These are phyloP conservation scores for Chaetura pelagica DNA, from an alignment of 2,113 vertebrate species.

Conservation along the genomic window DNA sequence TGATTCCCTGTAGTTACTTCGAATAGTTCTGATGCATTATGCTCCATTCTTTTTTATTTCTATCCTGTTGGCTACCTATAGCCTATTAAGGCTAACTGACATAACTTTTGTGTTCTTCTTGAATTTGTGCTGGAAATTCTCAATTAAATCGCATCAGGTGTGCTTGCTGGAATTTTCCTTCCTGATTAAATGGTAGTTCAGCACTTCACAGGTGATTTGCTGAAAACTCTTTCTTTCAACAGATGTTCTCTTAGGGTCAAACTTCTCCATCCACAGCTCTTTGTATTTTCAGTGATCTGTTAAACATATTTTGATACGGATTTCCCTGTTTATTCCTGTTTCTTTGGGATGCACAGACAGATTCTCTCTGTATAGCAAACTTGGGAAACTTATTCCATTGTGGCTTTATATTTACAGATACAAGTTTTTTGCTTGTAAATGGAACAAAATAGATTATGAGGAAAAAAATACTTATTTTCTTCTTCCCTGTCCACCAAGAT, in stretches of 20 bases:
- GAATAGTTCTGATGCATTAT: not conserved
- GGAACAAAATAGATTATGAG: not conserved
- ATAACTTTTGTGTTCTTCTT: not conserved
- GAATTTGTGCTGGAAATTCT: not conserved
- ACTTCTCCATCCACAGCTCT: not conserved
- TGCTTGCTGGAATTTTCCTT: not conserved
- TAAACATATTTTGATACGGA: not conserved
- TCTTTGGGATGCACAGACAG: no score
- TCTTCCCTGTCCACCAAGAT: not conserved
- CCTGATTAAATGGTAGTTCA: not conserved
- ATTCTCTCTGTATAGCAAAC: not conserved
- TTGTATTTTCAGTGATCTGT: not conserved
- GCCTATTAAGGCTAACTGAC: not conserved
- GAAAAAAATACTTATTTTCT: not conserved
- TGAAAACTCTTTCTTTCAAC: not conserved
- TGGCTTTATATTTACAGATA: not conserved
- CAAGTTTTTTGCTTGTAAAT: not conserved
- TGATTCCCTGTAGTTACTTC: not conserved
- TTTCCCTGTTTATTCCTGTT: no score
- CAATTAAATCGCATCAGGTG: not conserved
- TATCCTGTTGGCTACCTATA: not conserved
- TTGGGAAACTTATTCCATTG: not conserved
- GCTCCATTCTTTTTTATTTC: not conserved
- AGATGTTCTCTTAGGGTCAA: not conserved
- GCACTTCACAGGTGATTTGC: not conserved